Evolutionary conservation across 2,888 invertebrate genomes (phyloP).

Genomic region (Cremastinae sp.): DNA sequence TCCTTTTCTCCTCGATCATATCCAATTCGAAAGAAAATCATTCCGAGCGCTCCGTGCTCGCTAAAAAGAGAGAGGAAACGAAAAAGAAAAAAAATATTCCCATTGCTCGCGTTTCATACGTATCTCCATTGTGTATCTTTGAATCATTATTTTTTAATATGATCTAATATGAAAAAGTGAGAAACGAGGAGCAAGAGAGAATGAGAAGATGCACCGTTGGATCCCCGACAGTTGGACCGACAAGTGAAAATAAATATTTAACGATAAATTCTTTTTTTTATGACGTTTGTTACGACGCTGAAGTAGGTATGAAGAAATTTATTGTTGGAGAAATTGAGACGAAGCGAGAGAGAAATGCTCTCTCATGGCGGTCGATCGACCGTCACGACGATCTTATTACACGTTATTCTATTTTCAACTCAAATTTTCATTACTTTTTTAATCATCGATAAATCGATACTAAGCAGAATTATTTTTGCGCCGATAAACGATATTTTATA

Average conservation of each 20-base stretch:
- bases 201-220: slow-evolving; percentile 23
- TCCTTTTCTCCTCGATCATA: too few species aligned
- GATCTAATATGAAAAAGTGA: slow-evolving; percentile 41
- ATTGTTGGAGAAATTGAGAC: too few species aligned
- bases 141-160: slow-evolving; percentile 47
- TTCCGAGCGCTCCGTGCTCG: slow-evolving; percentile 26
- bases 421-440: too few species aligned
- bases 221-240: slow-evolving; percentile 45
- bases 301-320: too few species aligned
- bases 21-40: too few species aligned
- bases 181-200: slow-evolving; percentile 4
- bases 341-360: too few species aligned
- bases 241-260: slow-evolving; percentile 18
- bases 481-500: background rate
- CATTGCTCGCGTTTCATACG: slow-evolving; percentile 51
- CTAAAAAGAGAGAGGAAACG: slow-evolving; percentile 1
- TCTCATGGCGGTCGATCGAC: too few species aligned
- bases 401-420: too few species aligned
- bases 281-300: too few species aligned
- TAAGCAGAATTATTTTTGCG: too few species aligned
- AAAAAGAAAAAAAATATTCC: slow-evolving; percentile 9
- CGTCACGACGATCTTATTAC: too few species aligned
- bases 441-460: too few species aligned
- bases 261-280: slow-evolving; percentile 14
- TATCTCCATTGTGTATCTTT: slow-evolving; percentile 39